Evolutionary conservation across 1,140 invertebrate genomes (phyloP).

Genomic region (Phymorhynchus buccinoides): DNA sequence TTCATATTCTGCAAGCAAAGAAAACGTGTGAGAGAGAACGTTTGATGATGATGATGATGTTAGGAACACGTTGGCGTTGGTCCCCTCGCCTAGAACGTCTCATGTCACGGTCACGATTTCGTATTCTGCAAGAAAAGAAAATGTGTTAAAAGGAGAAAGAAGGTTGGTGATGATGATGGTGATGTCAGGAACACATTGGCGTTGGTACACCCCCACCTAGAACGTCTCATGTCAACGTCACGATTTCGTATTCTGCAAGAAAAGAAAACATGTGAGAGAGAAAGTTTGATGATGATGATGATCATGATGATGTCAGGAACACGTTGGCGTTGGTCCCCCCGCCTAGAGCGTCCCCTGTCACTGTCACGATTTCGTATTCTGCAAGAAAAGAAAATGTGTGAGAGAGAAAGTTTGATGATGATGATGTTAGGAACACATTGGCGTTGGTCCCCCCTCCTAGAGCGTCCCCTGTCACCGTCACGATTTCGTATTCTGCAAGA

Average conservation of each 20-base stretch:
- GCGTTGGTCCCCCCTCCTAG: slow-evolving; percentile 69
- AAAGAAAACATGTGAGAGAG: too few relatives aligned
- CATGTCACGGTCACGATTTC: slow-evolving; percentile 71
- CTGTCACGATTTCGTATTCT: slow-evolving; percentile 71
- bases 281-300: too few relatives aligned
- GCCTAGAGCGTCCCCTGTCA: slow-evolving; percentile 66
- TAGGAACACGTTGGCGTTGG: slow-evolving; percentile 72
- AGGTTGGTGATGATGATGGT: too few relatives aligned
- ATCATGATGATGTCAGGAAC: slow-evolving; percentile 69
- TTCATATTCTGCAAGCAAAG: slow-evolving; percentile 71
- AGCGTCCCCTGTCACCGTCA: slow-evolving; percentile 69
- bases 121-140: slow-evolving; percentile 66
- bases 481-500: slow-evolving; percentile 71
- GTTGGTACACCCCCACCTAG: too few relatives aligned
- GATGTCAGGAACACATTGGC: too few relatives aligned
- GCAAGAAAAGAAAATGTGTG: too few relatives aligned
- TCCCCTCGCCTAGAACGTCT: slow-evolving; percentile 66
- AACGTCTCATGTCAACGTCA: too few relatives aligned
- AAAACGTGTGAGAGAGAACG: neutral
- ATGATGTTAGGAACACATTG: slow-evolving; percentile 71
- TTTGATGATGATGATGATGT: too few relatives aligned
- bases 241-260: too few relatives aligned
- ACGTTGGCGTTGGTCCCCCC: slow-evolving; percentile 73
- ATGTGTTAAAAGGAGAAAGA: too few relatives aligned
- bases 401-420: too few relatives aligned